Percentiles rank a stretch among this genome's conserved stretches.
Conservation (phyloP, 2,888 invertebrate genomes). For the Pardosa pseudoannulata region DNA sequence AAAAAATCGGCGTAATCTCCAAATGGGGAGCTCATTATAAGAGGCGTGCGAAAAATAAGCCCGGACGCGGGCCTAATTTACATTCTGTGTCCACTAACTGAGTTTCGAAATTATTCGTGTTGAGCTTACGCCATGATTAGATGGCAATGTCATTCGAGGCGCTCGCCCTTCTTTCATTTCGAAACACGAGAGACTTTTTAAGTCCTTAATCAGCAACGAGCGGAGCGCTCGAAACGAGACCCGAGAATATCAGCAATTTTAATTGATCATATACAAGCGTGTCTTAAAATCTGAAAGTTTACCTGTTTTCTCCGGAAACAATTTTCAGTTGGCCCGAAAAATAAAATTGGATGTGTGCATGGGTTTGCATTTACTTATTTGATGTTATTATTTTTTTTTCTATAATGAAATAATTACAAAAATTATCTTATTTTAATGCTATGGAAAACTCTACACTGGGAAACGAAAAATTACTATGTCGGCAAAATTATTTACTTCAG, state of each 20-base stretch:
- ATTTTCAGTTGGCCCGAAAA: not conserved
- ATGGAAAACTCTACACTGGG: not conserved
- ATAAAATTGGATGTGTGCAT: slow-evolving; percentile 2
- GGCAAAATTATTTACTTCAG: too few relatives aligned
- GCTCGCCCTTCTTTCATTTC: slow-evolving; percentile 9
- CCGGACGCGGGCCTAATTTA: slow-evolving; percentile 36
- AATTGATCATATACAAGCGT: slow-evolving; percentile 5
- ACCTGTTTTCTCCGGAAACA: not conserved
- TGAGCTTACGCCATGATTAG: slow-evolving; percentile 34
- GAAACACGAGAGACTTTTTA: slow-evolving; percentile 15
- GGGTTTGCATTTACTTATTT: not conserved
- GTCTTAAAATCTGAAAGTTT: slow-evolving; percentile 6
- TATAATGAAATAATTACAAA: not conserved
- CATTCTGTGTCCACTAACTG: slow-evolving; percentile 42
- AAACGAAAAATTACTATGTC: not conserved
- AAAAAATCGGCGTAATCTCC: slow-evolving; percentile 46
- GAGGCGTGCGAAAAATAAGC: slow-evolving; percentile 32
- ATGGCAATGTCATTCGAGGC: slow-evolving; percentile 16
- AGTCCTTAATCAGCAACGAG: slow-evolving; percentile 10
- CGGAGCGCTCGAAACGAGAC: not conserved
- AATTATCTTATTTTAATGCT: not conserved
- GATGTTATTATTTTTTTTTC: not conserved
- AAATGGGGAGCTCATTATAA: slow-evolving; percentile 59
- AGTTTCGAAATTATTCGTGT: slow-evolving; percentile 21
- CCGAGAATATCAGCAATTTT: slow-evolving; percentile 14